Percentiles rank a stretch among this genome's conserved stretches.
These are phyloP conservation scores for Puma concolor DNA, from an alignment of 2,113 vertebrate species.

Conservation along the genomic window DNA sequence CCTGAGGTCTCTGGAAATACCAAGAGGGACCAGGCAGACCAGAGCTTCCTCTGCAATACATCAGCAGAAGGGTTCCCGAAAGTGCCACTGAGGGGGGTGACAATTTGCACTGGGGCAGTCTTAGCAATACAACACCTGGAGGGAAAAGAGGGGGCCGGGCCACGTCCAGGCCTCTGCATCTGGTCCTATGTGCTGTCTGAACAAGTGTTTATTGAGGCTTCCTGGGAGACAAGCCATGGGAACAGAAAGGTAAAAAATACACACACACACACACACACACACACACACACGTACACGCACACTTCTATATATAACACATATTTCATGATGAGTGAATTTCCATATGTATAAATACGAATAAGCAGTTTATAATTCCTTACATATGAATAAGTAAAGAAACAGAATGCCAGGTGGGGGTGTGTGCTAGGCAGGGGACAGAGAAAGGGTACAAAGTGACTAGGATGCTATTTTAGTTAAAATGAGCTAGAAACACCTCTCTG, in stretches of 20 bases:
- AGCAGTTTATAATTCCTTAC: background rate
- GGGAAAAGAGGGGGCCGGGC: background rate
- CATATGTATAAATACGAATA: background rate
- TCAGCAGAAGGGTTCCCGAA: background rate
- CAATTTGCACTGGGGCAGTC: background rate
- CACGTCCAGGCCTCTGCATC: background rate
- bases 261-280: background rate
- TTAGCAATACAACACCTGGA: rapidly evolving
- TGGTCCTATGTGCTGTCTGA: background rate
- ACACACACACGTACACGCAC: background rate
- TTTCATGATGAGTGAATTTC: background rate
- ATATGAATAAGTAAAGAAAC: background rate
- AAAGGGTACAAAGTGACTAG: background rate
- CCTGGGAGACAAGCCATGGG: background rate
- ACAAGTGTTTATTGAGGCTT: background rate
- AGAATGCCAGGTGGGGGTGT: background rate
- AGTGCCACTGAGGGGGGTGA: background rate
- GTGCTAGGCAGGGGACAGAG: background rate
- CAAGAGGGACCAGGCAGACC: background rate
- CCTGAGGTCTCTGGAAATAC: background rate
- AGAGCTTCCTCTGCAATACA: background rate
- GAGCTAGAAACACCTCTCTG: background rate
- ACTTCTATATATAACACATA: background rate
- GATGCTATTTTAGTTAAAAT: background rate
- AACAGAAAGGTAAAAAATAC: too few species aligned